These are phyloP conservation scores for Muraenolepis orangiensis DNA, from an alignment of 2,797 vertebrate genomes.

Conservation along the genomic window DNA sequence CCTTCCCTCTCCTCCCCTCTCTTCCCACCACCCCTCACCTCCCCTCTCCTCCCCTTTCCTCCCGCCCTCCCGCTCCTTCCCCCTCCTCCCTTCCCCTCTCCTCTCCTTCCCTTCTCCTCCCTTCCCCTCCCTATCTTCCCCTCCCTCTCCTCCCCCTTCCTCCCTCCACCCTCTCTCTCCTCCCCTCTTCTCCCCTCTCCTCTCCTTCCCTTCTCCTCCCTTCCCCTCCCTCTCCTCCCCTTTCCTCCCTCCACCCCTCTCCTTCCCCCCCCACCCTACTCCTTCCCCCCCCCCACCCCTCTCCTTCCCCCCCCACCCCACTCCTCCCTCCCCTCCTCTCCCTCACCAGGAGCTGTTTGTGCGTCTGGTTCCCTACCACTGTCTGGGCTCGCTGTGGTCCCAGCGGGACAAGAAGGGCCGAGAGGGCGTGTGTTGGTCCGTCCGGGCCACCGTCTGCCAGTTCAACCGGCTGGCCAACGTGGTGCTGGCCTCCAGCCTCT, in stretches of 20 bases:
- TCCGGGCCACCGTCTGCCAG: conserved; percentile 86
- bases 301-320: neutral
- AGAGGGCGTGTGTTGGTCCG: conserved; percentile 81
- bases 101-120: neutral
- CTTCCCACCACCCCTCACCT: no score
- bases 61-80: neutral
- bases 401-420: conserved; percentile 84
- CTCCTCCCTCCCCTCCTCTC: neutral
- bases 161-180: no score
- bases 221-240: no score
- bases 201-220: no score
- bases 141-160: no score
- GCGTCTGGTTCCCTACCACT: conserved; percentile 87
- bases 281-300: neutral
- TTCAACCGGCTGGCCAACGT: conserved; percentile 87
- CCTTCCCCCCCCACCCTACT: neutral
- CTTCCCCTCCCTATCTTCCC: neutral
- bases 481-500: conserved; percentile 82
- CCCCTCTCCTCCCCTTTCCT: neutral
- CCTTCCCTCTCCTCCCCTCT: no score
- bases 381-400: conserved; percentile 87
- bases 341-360: conserved; percentile 84
- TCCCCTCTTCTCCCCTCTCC: no score
- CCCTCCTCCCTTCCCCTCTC: neutral
- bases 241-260: neutral